A percentile compares a stretch with the other conserved stretches of the same genome.
phyloP scores from a whole-genome alignment of 2,888 invertebrate genomes.

The Belgica antarctica region DNA sequence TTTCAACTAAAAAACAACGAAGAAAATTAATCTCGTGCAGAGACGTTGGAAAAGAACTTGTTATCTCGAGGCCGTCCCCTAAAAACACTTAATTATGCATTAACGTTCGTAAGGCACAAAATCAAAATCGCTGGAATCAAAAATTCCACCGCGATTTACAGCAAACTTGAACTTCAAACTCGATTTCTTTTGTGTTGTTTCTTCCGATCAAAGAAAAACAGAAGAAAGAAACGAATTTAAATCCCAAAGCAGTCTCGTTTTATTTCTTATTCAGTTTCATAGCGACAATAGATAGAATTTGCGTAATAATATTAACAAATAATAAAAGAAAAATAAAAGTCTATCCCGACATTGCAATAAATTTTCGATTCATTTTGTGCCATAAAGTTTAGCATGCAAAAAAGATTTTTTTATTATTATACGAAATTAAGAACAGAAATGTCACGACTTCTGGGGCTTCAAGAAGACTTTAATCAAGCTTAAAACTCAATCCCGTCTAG shows the following conservation, averaged over 20 bases:
- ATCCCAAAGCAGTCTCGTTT: constrained; percentile 11
- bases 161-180: constrained; percentile 13
- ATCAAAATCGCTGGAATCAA: constrained; percentile 17
- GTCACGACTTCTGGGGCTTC: too few species aligned
- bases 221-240: not conserved
- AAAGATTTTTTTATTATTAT: too few species aligned
- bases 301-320: constrained; percentile 8
- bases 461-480: too few species aligned
- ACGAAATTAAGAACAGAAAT: too few species aligned
- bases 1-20: not conserved
- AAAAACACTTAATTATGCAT: constrained; percentile 22
- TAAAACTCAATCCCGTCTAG: too few species aligned
- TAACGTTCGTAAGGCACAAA: constrained; percentile 4
- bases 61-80: not conserved
- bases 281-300: constrained; percentile 18
- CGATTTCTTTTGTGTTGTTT: constrained; percentile 1
- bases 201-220: not conserved
- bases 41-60: constrained; percentile 25
- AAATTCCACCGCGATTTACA: not conserved
- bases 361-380: not conserved
- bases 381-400: too few species aligned
- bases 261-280: not conserved
- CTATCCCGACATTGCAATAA: not conserved
- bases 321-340: not conserved
- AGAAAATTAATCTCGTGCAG: not conserved